phyloP scores from a whole-genome alignment of 2,888 invertebrate species.

The Rhagonycha fulva region DNA sequence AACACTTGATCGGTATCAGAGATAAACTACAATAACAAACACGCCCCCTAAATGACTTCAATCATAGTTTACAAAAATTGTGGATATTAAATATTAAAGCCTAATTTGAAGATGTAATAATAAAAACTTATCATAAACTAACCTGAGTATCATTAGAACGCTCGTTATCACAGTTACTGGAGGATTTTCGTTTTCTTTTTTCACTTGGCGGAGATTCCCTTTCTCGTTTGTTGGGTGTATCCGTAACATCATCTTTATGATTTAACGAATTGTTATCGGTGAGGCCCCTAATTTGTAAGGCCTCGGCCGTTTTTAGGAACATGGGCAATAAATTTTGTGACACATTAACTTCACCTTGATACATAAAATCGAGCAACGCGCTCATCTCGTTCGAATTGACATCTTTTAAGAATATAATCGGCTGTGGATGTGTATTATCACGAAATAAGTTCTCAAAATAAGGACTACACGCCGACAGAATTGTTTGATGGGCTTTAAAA shows the following conservation, averaged over 20 bases:
- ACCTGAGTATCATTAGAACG: conserved; percentile 73
- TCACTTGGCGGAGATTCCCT: conserved; percentile 57
- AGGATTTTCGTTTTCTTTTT: conserved; percentile 68
- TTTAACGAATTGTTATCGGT: conserved; percentile 78
- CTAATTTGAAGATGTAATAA: not conserved
- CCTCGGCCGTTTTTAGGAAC: conserved; percentile 91
- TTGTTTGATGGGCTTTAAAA: conserved; percentile 91
- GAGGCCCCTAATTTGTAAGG: conserved; percentile 86
- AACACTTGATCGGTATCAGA: not conserved
- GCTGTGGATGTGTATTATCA: conserved; percentile 87
- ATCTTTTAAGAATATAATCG: conserved; percentile 91
- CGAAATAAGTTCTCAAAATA: conserved; percentile 92
- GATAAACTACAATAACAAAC: not conserved
- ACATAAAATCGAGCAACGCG: conserved; percentile 90
- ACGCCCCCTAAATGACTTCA: not conserved
- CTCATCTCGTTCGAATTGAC: conserved; percentile 88
- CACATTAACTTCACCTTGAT: conserved; percentile 80
- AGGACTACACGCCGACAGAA: conserved; percentile 91
- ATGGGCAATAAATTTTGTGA: conserved; percentile 88
- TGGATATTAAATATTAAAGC: not conserved
- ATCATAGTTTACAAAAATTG: not conserved
- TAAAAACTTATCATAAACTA: conserved; percentile 30
- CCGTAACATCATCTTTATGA: conserved; percentile 49
- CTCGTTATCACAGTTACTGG: conserved; percentile 72
- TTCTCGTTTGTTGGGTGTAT: conserved; percentile 45